Base-by-base conservation (phyloP, 2,888 invertebrate species). In the Drosophila demipolita region DNA sequence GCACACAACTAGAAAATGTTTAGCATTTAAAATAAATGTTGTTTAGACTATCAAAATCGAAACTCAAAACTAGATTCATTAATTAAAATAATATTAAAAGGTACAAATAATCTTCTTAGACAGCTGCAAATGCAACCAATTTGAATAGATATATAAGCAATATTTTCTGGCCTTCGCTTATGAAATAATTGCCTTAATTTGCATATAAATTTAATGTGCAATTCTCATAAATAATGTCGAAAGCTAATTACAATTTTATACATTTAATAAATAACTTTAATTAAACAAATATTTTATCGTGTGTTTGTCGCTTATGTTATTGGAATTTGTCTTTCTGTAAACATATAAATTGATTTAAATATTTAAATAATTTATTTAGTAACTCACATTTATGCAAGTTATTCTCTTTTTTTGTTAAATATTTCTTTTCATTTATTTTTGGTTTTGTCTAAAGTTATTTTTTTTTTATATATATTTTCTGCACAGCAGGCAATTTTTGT, bases 401-500 rank as follows among this genome's bases (percentile, higher is more conserved):
- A 35, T 62, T 60, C 9, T 36, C 29, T 17, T 53, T 52, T 9
- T 42, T 35, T 50, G 53, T 38, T 6, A 6, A 29, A 26, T n/a
- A 15, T 32, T 36, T 50, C 35, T 50, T 63, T 45, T 36, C 4
- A 48, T 67, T 67, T 53, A 48, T 40, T 42, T 42, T 11, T 9
- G 3, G 12, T 26, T 54, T 57, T 58, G n/a, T 20, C 59, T 48
- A 26, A 49, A 49, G 17, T 74, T 42, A n/a, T 32, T 40, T 49
- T 12, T 38, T 60, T 45, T 48, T 62, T 49, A 50, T 60, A 35
- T 60, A 35, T 45, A 17, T 54, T 42, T 69, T 70, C 45, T 71
- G 80, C 83, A 73, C 79, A 84, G 87, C 88, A 49, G 85, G 83
- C 73, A 85, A 33, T 58, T 84, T 73, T 64, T 62, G 40, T 57